Evolutionary conservation across 2,888 invertebrate genomes (phyloP).

Genomic region (Tipula vernalis): DNA sequence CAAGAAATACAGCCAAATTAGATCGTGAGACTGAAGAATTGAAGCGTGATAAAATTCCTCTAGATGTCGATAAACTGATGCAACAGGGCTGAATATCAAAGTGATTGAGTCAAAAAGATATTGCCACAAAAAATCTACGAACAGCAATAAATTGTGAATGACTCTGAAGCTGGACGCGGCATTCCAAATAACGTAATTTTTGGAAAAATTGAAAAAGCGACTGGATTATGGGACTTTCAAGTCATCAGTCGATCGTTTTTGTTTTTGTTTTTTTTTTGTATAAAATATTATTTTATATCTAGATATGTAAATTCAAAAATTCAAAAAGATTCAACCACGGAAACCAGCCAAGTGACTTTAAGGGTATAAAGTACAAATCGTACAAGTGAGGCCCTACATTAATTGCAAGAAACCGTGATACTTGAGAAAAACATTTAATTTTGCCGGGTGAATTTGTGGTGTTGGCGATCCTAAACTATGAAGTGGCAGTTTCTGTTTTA

Average conservation of each 20-base stretch:
- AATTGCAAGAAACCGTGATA: no score
- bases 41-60: conserved; percentile 76
- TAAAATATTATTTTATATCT: no score
- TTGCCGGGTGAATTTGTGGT: no score
- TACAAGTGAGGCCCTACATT: no score
- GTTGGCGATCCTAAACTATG: no score
- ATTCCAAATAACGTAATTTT: conserved; percentile 95
- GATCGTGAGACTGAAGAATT: conserved; percentile 98
- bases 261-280: no score
- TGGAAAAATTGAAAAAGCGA: conserved; percentile 88
- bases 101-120: conserved; percentile 93
- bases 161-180: conserved; percentile 94
- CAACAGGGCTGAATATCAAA: conserved; percentile 92
- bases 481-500: no score
- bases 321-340: no score
- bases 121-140: conserved; percentile 96
- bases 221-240: conserved; percentile 53
- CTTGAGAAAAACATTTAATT: no score
- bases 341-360: no score
- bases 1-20: conserved; percentile 94
- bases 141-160: conserved; percentile 91
- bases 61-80: conserved; percentile 86
- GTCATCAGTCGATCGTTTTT: neutral
- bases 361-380: no score
- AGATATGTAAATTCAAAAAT: no score